Percentiles rank a stretch among this genome's conserved stretches.
These are phyloP conservation scores for Ophioninae sp. DNA, from an alignment of 2,888 invertebrate genomes.

Conservation along the genomic window DNA sequence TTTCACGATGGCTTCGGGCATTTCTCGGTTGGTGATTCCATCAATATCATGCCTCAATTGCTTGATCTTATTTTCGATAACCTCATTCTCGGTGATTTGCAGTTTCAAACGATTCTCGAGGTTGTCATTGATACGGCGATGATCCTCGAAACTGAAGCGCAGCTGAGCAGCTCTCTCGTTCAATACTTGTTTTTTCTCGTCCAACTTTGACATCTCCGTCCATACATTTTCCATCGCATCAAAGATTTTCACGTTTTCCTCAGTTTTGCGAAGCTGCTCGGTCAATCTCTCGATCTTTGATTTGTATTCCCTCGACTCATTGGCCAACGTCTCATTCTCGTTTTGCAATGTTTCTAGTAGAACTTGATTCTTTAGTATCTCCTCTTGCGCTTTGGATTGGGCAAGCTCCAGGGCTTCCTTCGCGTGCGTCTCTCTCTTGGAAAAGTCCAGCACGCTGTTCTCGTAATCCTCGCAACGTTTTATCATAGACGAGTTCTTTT, in stretches of 20 bases:
- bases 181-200: conserved; percentile 64
- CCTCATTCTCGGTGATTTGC: conserved; percentile 66
- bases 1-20: conserved; percentile 32
- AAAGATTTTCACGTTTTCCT: conserved; percentile 63
- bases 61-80: conserved; percentile 48
- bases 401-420: conserved; percentile 43
- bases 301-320: background rate
- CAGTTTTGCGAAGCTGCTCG: conserved; percentile 55
- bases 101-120: conserved; percentile 64
- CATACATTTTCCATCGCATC: conserved; percentile 64
- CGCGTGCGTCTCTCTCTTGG: conserved; percentile 51
- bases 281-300: conserved; percentile 57
- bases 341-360: conserved; percentile 59
- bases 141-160: conserved; percentile 57
- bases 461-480: conserved; percentile 58
- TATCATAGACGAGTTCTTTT: conserved; percentile 51
- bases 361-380: conserved; percentile 44
- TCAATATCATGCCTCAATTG: conserved; percentile 57
- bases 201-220: conserved; percentile 62
- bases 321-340: conserved; percentile 57
- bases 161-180: conserved; percentile 58
- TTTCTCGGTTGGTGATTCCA: conserved; percentile 30
- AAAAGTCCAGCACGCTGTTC: conserved; percentile 59
- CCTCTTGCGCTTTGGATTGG: conserved; percentile 43
- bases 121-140: conserved; percentile 64